phyloP scores from a whole-genome alignment of 2,888 invertebrate genomes.

The Megamerina dolium region DNA sequence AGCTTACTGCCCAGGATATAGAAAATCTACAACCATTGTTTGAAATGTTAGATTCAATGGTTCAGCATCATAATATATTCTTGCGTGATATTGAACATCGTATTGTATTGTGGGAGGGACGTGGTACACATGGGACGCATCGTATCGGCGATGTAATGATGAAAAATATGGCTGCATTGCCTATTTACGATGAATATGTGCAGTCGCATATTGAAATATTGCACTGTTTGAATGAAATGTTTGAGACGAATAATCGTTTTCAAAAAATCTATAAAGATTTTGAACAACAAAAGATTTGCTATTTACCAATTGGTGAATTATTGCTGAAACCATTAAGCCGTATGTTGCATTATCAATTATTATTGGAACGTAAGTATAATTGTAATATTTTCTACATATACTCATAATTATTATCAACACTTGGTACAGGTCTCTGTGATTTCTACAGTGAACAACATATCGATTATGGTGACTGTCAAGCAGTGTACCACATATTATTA shows the following conservation, averaged over 20 bases:
- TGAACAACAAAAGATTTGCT: slow-evolving; percentile 78
- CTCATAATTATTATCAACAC: no score
- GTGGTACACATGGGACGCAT: slow-evolving; percentile 53
- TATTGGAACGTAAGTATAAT: slow-evolving; percentile 64
- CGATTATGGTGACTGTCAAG: slow-evolving; percentile 63
- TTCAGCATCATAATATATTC: slow-evolving; percentile 74
- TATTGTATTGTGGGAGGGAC: slow-evolving; percentile 67
- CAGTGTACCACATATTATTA: slow-evolving; percentile 57
- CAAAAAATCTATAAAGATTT: slow-evolving; percentile 68
- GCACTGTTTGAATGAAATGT: slow-evolving; percentile 72
- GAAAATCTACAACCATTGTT: slow-evolving; percentile 52
- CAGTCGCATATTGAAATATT: slow-evolving; percentile 70
- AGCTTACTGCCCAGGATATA: slow-evolving; percentile 57
- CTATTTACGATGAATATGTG: slow-evolving; percentile 65
- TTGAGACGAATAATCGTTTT: slow-evolving; percentile 63
- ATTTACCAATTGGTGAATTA: slow-evolving; percentile 76
- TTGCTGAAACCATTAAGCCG: slow-evolving; percentile 79
- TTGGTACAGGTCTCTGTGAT: slow-evolving; percentile 53
- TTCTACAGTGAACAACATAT: slow-evolving; percentile 66
- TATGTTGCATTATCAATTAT: slow-evolving; percentile 73
- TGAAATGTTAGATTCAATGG: slow-evolving; percentile 71
- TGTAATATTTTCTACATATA: neutral
- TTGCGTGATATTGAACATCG: slow-evolving; percentile 73
- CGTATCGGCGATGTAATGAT: slow-evolving; percentile 71
- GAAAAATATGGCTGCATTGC: slow-evolving; percentile 59